Evolutionary conservation across 2,888 invertebrate species (phyloP).

Genomic region (Alloscopus bannaensis): DNA sequence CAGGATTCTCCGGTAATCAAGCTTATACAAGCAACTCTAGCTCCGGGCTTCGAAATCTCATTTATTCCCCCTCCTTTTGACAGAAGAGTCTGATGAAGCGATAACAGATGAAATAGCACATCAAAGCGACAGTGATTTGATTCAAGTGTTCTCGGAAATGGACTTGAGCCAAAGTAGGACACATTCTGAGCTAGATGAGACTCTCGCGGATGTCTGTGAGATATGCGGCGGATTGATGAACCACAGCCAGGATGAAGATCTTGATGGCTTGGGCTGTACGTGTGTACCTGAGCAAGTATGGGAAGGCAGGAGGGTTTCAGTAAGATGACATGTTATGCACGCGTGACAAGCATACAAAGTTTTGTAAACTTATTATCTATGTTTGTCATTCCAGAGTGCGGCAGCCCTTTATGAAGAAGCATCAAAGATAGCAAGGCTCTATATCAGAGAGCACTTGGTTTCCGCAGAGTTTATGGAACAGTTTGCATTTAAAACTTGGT

Average conservation of each 20-base stretch:
- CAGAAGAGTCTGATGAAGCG: neutral
- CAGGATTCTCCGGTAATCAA: constrained; percentile 9
- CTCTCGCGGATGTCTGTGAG: constrained; percentile 39
- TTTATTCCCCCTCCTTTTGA: neutral
- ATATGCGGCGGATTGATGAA: constrained; percentile 29
- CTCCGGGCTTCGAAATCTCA: too few relatives aligned
- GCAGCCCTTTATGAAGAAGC: constrained; percentile 24
- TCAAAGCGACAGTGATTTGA: constrained; percentile 20
- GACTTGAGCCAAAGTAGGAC: neutral
- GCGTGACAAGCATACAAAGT: neutral
- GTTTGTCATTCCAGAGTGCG: constrained; percentile 30
- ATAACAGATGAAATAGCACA: neutral
- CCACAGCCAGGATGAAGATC: neutral
- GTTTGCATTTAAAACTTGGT: neutral
- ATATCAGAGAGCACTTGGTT: constrained; percentile 16
- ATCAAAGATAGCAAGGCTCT: constrained; percentile 10
- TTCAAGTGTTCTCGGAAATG: constrained; percentile 30
- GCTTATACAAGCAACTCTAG: too few relatives aligned
- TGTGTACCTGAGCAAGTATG: constrained; percentile 32
- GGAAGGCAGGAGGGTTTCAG: constrained; percentile 5
- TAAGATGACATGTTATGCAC: neutral
- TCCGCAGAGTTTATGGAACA: constrained; percentile 29
- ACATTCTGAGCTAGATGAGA: constrained; percentile 18
- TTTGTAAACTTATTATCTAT: neutral
- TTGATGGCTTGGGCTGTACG: constrained; percentile 9